phyloP scores from a whole-genome alignment of 2,113 vertebrate genomes.

The Micromys minutus region DNA sequence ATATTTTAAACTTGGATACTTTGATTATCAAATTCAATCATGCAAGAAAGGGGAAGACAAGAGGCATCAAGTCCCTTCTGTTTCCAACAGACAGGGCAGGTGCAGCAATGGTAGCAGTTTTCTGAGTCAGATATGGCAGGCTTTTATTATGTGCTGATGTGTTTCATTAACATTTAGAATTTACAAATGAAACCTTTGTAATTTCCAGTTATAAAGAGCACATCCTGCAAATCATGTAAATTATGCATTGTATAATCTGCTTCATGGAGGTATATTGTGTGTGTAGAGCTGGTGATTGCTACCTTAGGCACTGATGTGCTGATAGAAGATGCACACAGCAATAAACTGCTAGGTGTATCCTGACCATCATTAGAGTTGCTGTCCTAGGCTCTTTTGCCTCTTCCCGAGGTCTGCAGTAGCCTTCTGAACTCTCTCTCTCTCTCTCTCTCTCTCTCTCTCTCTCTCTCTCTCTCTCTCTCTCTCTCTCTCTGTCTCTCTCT shows the following conservation, averaged over 20 bases:
- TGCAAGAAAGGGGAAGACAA: background rate
- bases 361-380: background rate
- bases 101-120: background rate
- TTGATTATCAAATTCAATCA: background rate
- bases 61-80: background rate
- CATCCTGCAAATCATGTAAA: background rate
- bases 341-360: background rate
- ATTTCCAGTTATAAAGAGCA: background rate
- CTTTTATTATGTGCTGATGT: background rate
- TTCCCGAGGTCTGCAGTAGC: background rate
- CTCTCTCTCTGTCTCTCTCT: background rate
- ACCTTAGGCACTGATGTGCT: background rate
- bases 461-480: fast-evolving
- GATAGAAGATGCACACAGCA: background rate
- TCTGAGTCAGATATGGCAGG: background rate
- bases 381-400: background rate
- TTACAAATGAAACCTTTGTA: background rate
- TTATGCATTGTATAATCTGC: background rate
- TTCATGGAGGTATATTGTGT: background rate
- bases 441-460: background rate
- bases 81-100: background rate
- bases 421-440: background rate
- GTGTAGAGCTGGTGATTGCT: background rate
- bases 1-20: background rate
- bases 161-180: background rate